Evolutionary conservation across 2,888 invertebrate genomes (phyloP), one percentile per base, ranked within the genome.

Genomic region (Blastobasis adustella): DNA sequence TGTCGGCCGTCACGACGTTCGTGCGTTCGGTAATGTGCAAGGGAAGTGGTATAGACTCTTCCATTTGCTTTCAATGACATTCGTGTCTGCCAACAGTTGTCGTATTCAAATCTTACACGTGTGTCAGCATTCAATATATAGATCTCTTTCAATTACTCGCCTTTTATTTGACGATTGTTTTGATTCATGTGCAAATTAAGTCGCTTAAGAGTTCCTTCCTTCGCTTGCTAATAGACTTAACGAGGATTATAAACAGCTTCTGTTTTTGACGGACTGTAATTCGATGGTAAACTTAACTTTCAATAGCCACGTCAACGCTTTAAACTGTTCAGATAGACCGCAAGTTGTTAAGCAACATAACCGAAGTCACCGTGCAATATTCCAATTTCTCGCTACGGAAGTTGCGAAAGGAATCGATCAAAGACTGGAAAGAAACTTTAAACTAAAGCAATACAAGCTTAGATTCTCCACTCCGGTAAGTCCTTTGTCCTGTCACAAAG

Each of bases 1-100:
- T 77, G 78, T 78, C 73, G 67, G 56, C 54, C 54, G 76, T 81
- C 82, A 82, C 82, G 82, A 80, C 54, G 70, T 71, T 75, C 77
- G 73, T 79, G 77, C 69, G 60, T 54, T 55, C 58, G 54, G 60
- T 61, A 64, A 65, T 65, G 69, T 67, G 60, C 47, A 62, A 63
- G 57, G 66, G 69, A 65, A 69, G 71, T 63, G 54, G 55, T 51
- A 46, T 45, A 38, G 36, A 46, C 50, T 47, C 49, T 10, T 49
- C 44, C n/a, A 44, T 53, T 53, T 53, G 53, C 39, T 53, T 55
- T 50, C 46, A 44, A 50, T 49, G 44, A 37, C 45, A 10, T 10
- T 48, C 47, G 48, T 51, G 51, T 39, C 42, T 39, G 8, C 8
- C 4, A 10, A 39, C 9, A 8, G 5, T 49, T 43, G 37, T 37